Conservation (phyloP, 2,888 invertebrate genomes). For the Crossocerus cetratus region DNA sequence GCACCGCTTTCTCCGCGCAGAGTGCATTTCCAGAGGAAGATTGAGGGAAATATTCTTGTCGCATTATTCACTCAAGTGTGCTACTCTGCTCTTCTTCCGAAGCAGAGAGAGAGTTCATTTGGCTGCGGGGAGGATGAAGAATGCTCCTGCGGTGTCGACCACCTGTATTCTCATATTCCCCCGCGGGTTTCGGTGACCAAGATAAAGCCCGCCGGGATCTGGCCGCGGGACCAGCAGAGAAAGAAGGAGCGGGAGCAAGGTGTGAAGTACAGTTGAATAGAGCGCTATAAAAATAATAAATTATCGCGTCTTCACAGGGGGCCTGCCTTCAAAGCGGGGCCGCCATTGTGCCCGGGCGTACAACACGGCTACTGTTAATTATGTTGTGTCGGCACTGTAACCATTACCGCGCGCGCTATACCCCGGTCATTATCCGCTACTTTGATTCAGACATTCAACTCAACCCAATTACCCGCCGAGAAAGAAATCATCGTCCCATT, state of each 20-base stretch:
- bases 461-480: conserved; percentile 34
- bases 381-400: conserved; percentile 41
- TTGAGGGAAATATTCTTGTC: too few relatives aligned
- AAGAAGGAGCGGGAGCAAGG: conserved; percentile 18
- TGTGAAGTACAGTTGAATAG: conserved; percentile 36
- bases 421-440: conserved; percentile 42
- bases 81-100: too few relatives aligned
- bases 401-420: conserved; percentile 39
- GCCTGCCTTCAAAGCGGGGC: conserved; percentile 52
- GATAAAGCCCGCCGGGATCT: not conserved
- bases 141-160: conserved; percentile 25
- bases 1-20: not conserved
- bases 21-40: not conserved
- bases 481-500: not conserved
- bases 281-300: conserved; percentile 60
- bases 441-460: conserved; percentile 44
- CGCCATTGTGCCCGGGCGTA: conserved; percentile 55
- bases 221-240: conserved; percentile 9
- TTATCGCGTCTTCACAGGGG: conserved; percentile 51
- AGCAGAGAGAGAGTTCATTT: not conserved
- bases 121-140: conserved; percentile 29
- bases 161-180: conserved; percentile 25
- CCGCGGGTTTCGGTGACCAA: conserved; percentile 13
- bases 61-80: too few relatives aligned
- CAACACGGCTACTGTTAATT: conserved; percentile 62